Base-by-base conservation (phyloP, 2,888 invertebrate species). In the Drosophila ochracea region DNA sequence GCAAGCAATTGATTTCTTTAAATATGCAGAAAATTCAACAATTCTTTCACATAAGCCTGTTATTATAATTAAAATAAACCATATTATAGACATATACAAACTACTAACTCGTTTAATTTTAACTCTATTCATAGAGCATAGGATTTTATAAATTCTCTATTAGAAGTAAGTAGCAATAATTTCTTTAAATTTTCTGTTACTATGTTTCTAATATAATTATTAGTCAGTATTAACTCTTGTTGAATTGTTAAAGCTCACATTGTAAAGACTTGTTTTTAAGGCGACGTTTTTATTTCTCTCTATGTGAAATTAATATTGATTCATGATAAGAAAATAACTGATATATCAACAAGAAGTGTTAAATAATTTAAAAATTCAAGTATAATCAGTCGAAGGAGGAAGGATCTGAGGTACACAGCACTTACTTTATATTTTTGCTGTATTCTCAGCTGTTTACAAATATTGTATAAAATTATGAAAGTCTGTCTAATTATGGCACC, bases 1-100 rank as follows among this genome's bases (percentile, higher is more conserved):
- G 37, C 47, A 21, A 39, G 21, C 37, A 54, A 68, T 31, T 19
- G 2, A 60, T 60, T 33, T 49, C 21, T 16, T 43, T 13, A 21
- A n/a, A 58, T 41, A 41, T 30, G 25, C 39, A 25, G n/a, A 28
- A 30, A 0, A 57, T 39, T n/a, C 16, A 47, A 25, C 25, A 47
- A 16, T 16, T 47, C 47, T 47, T n/a, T 43, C 11, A 3, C 11
- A n/a, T 3, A 43, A 11, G 11, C 43, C n/a, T n/a, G 43, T 11
- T 43, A n/a, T 11, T n/a, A n/a, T n/a, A 25, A 47, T 47, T 7
- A 4, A 47, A 2, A 47, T 47, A 47, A 47, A 16, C 1, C 4
- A 9, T 16, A 21, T 25, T 47, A 16, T 16, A 47, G 47, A 47
- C 47, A 21, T 16, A 16, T 35, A 35, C 13, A 35, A 39, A 39